These are phyloP conservation scores for Oscheius sp. DNA, from an alignment of 2,888 invertebrate genomes.

Conservation along the genomic window DNA sequence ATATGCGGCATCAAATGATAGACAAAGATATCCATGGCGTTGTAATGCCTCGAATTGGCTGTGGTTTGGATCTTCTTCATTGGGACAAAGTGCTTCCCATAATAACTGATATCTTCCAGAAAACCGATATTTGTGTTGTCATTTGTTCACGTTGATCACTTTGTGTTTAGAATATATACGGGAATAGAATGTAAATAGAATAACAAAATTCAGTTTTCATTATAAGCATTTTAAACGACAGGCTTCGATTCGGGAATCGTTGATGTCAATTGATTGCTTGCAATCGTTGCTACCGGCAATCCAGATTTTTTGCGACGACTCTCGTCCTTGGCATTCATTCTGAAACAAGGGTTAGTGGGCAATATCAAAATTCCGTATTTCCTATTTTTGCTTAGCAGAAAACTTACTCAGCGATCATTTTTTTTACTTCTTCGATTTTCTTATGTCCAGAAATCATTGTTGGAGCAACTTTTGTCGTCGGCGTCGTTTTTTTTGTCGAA, in stretches of 20 bases:
- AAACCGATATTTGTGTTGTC: constrained; percentile 22
- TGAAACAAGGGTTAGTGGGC: too few species aligned
- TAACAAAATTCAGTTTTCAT: background rate
- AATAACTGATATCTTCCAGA: constrained; percentile 21
- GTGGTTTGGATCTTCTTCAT: constrained; percentile 78
- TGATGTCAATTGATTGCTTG: background rate
- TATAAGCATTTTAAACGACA: background rate
- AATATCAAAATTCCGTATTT: background rate
- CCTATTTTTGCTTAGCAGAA: too few species aligned
- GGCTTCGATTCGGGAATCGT: background rate
- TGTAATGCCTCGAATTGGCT: constrained; percentile 78
- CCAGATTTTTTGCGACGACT: background rate
- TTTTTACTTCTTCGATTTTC: background rate
- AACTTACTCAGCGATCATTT: constrained; percentile 5
- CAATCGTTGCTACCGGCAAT: background rate
- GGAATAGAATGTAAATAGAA: background rate
- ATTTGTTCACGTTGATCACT: constrained; percentile 27
- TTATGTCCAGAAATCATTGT: background rate
- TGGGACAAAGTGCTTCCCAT: constrained; percentile 75
- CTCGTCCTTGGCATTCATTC: background rate
- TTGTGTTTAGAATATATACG: background rate
- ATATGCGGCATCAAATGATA: constrained; percentile 30
- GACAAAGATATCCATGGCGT: constrained; percentile 73
- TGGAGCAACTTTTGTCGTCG: background rate
- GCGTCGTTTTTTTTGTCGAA: background rate